A percentile compares a stretch with the other conserved stretches of the same genome.
phyloP scores from a whole-genome alignment of 1,140 invertebrate species.

The Calephelis nemesis region DNA sequence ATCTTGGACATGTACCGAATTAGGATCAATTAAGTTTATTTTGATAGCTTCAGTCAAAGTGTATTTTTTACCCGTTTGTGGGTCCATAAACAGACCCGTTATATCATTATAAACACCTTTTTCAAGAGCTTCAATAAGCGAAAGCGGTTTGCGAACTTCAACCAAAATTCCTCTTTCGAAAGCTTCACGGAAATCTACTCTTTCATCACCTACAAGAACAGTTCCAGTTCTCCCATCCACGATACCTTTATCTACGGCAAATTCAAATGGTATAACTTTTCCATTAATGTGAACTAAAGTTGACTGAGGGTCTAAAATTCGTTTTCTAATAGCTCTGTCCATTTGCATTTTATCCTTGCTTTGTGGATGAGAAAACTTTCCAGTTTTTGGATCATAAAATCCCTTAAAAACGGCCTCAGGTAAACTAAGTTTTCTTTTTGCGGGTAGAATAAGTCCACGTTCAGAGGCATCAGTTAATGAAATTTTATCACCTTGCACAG shows the following conservation, averaged over 20 bases:
- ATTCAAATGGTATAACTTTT: slow-evolving; percentile 88
- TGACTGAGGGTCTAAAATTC: slow-evolving; percentile 89
- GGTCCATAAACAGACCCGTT: slow-evolving; percentile 89
- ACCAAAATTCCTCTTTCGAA: slow-evolving; percentile 90
- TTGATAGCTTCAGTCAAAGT: slow-evolving; percentile 87
- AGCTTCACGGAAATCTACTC: slow-evolving; percentile 91
- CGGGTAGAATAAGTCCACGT: slow-evolving; percentile 88
- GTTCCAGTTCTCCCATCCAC: slow-evolving; percentile 88
- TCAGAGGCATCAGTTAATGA: slow-evolving; percentile 90
- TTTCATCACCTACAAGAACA: slow-evolving; percentile 81
- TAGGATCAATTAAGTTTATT: slow-evolving; percentile 87
- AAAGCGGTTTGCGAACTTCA: slow-evolving; percentile 89
- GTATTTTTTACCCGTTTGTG: slow-evolving; percentile 86
- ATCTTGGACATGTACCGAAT: slow-evolving; percentile 92
- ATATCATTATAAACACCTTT: slow-evolving; percentile 90
- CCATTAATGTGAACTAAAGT: slow-evolving; percentile 88
- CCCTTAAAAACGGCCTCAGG: slow-evolving; percentile 93
- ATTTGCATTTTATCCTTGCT: slow-evolving; percentile 87
- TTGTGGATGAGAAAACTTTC: slow-evolving; percentile 85
- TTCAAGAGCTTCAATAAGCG: slow-evolving; percentile 89
- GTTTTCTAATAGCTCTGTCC: slow-evolving; percentile 87
- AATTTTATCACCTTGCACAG: slow-evolving; percentile 85
- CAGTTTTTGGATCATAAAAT: slow-evolving; percentile 87
- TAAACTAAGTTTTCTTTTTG: slow-evolving; percentile 89
- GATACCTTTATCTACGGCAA: slow-evolving; percentile 88